phyloP scores from a whole-genome alignment of 1,140 invertebrate genomes.

The Conopomorpha cramerella region DNA sequence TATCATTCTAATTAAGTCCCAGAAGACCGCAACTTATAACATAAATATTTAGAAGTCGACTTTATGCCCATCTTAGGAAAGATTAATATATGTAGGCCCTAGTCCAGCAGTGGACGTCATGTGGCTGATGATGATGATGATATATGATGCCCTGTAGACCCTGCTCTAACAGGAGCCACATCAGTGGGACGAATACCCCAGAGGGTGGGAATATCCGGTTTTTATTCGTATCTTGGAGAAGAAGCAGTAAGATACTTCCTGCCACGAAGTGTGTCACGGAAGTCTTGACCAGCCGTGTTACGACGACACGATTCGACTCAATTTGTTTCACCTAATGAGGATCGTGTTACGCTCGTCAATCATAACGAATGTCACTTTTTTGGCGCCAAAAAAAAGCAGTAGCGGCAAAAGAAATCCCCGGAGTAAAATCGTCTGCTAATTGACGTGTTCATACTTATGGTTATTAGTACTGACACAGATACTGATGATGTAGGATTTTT shows the following conservation, averaged over 20 bases:
- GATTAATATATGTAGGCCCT: too few species aligned
- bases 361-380: constrained; percentile 7
- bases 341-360: constrained; percentile 11
- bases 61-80: too few species aligned
- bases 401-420: too few species aligned
- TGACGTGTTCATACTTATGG: constrained; percentile 12
- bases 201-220: too few species aligned
- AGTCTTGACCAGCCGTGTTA: background rate
- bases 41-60: too few species aligned
- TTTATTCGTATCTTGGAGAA: too few species aligned
- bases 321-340: constrained; percentile 10
- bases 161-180: background rate
- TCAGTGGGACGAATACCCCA: background rate
- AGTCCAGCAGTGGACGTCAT: too few species aligned
- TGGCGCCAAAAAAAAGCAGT: constrained; percentile 5
- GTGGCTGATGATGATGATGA: too few species aligned
- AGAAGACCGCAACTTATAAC: too few species aligned
- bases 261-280: background rate
- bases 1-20: too few species aligned
- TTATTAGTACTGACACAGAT: constrained; percentile 2
- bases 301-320: constrained; percentile 5
- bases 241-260: too few species aligned
- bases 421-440: constrained; percentile 15
- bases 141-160: background rate
- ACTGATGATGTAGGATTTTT: too few species aligned